Evolutionary conservation across 1,140 invertebrate species (phyloP), one percentile per base, ranked within the genome.

Genomic region (Brachionus manjavacas): DNA sequence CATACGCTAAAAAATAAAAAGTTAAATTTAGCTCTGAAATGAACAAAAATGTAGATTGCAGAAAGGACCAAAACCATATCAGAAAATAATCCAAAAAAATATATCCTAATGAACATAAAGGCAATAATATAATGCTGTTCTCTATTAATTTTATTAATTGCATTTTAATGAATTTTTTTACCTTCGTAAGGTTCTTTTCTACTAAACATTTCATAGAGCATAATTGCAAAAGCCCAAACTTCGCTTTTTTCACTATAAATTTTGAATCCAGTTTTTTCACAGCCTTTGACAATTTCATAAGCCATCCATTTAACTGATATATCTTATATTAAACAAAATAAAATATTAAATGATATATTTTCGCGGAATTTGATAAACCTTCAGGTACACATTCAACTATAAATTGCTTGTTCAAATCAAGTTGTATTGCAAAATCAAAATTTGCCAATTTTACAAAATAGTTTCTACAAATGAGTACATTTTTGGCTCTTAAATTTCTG

Each of bases 141-240:
- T 35, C 7, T 35, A 7, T 7, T 35, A 35, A 35, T 7, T 7
- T 35, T 35, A 35, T 7, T 35, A 35, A 35, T 35, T 35, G 6
- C 7, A 6, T 31, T 35, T 35, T 35, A 35, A 35, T 35, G 4
- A 35, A 7, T 7, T 35, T n/a, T 35, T 60, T 60, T 76, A 76
- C 43, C 43, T 76, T 76, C 41, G 25, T 76, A 76, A 35, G 72
- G 72, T 12, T 76, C 72, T 49, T 76, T 46, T 46, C 72, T 23
- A n/a, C 97, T 99, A 88, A 99, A 96, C 31, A 99, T 91, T 89
- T 99, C 97, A 94, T 97, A 99, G 2, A 99, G 90, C 2, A 99
- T 90, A 85, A 99, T 96, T 84, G 96, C 97, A 88, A 96, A 99
- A 1, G 95, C 97, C 97, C 97, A 99, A 0, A 99, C 96, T 89